Conservation (phyloP, 2,113 vertebrate species). For the Mustela lutreola region DNA sequence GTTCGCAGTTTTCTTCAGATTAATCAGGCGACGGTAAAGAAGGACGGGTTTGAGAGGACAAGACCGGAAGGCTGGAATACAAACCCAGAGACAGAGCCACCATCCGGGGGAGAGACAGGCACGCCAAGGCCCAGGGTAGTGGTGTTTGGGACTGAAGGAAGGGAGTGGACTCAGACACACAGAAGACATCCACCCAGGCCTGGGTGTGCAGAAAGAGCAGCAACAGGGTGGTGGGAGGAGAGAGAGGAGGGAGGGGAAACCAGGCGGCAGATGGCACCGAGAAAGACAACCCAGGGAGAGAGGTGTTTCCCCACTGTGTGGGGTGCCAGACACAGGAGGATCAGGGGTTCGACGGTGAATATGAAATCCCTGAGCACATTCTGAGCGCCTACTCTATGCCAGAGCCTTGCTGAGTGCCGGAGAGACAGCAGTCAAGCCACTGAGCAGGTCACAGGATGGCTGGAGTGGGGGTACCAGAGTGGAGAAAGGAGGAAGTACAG, state of each 20-base stretch:
- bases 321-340: background rate
- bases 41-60: background rate
- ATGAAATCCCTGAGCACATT: background rate
- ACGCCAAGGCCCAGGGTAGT: background rate
- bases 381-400: background rate
- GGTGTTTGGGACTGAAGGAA: background rate
- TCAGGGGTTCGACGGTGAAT: background rate
- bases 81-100: background rate
- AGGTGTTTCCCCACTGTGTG: no score
- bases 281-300: background rate
- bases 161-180: background rate
- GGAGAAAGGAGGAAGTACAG: background rate
- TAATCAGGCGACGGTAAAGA: background rate
- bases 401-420: background rate
- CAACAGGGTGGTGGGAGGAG: background rate
- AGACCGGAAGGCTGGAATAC: background rate
- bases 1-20: background rate
- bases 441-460: background rate
- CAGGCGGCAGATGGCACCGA: background rate
- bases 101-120: background rate
- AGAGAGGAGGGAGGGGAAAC: background rate
- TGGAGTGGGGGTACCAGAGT: accelerated
- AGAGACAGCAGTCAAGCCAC: background rate
- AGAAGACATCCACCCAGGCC: background rate
- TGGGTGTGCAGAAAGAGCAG: no score